phyloP scores from a whole-genome alignment of 2,888 invertebrate species.

The Melinaea menophilus region DNA sequence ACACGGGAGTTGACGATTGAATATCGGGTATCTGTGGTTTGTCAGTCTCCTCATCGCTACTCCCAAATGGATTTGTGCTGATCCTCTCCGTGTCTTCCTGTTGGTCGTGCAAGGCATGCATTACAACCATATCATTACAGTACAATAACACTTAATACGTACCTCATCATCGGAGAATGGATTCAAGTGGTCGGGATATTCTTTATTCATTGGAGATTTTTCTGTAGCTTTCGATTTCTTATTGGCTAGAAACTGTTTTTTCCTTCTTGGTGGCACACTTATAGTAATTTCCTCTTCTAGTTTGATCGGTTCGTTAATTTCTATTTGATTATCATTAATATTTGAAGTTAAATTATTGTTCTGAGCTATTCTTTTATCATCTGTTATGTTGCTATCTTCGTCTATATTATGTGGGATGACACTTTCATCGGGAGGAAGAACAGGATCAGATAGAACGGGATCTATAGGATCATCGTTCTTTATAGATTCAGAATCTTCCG shows the following conservation, averaged over 20 bases:
- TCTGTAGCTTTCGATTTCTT: conserved; percentile 36
- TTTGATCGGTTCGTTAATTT: conserved; percentile 36
- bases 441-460: conserved; percentile 1
- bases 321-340: conserved; percentile 32
- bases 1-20: conserved; percentile 52
- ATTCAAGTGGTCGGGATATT: conserved; percentile 89
- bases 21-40: conserved; percentile 38
- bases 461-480: conserved; percentile 32
- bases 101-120: conserved; percentile 27
- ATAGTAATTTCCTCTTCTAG: conserved; percentile 52
- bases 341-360: conserved; percentile 36
- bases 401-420: conserved; percentile 31
- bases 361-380: conserved; percentile 63
- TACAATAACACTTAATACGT: conserved; percentile 21
- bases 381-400: conserved; percentile 59
- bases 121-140: conserved; percentile 17
- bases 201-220: conserved; percentile 33
- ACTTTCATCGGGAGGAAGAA: conserved; percentile 13
- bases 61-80: conserved; percentile 84
- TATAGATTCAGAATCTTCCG: conserved; percentile 33
- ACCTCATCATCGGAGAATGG: conserved; percentile 86
- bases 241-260: conserved; percentile 46
- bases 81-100: conserved; percentile 47
- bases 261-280: conserved; percentile 68
- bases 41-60: conserved; percentile 73